Evolutionary conservation across 2,888 invertebrate species (phyloP), one percentile per base, ranked within the genome.

Genomic region (Blastobasis lacticolella): DNA sequence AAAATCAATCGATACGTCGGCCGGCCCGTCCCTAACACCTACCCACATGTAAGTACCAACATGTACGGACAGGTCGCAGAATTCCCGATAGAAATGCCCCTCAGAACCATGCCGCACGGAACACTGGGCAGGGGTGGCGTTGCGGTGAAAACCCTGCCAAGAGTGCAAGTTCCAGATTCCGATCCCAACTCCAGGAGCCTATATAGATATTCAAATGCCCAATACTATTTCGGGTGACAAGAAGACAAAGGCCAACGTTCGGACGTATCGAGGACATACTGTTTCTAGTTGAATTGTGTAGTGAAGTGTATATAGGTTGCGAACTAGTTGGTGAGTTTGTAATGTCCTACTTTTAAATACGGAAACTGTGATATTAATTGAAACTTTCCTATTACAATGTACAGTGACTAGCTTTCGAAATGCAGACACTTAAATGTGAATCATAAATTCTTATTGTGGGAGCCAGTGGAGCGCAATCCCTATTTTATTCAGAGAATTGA

Each of bases 171-270:
- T 63, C 88, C 78, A 37, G 90, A 90, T 72, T 81, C 81, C 49
- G 89, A 88, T 69, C 88, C 87, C 65, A 88, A 79, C 70, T 90
- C 92, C 0, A 84, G 93, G 69, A 91, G 91, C 80, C 81, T 92
- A 66, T 91, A 90, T 80, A 85, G 91, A 69, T 90, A 90, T 75
- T 90, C 91, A 59, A 92, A 91, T 70, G 90, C 90, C 48, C 92
- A 92, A 68, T 93, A 92, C 75, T 94, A 94, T 75, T 94, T 93
- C 73, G 94, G 94, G 91, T 94, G 94, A 94, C 93, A 90, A 69
- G 88, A 91, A 75, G 89, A 90, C 59, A 83, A 81, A 71, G 81
- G 76, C 67, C 83, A 89, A 71, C 84, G 88, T 70, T 73, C 88
- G 66, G 88, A 88, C 62, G 83, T 85, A 62, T 85, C 90, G 59